phyloP scores from a whole-genome alignment of 2,888 invertebrate genomes.

The Ditula angustiorana region DNA sequence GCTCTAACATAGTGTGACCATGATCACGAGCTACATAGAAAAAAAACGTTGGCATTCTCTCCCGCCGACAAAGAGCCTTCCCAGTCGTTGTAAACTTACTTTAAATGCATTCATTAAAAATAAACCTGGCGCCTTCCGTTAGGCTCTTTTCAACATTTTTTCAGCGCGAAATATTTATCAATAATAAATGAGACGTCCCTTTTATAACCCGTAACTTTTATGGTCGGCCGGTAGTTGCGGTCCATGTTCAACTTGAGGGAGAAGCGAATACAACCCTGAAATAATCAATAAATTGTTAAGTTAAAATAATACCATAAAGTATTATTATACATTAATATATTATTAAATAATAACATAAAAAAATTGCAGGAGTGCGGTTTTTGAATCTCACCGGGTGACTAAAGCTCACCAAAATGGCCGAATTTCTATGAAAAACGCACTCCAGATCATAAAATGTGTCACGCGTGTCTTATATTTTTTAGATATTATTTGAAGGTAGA shows the following conservation, averaged over 20 bases:
- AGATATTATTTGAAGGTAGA: too few relatives aligned
- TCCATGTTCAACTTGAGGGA: neutral
- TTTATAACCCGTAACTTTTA: constrained; percentile 77
- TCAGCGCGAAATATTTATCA: constrained; percentile 83
- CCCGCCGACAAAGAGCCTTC: constrained; percentile 66
- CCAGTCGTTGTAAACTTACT: constrained; percentile 55
- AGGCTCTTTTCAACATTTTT: constrained; percentile 66
- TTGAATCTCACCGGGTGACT: too few relatives aligned
- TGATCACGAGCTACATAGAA: constrained; percentile 49
- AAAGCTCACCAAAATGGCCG: too few relatives aligned
- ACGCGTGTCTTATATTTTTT: too few relatives aligned
- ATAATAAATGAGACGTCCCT: constrained; percentile 84
- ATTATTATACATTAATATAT: too few relatives aligned
- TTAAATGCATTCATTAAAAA: constrained; percentile 70
- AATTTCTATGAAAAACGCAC: too few relatives aligned
- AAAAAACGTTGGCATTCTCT: constrained; percentile 49
- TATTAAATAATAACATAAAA: too few relatives aligned
- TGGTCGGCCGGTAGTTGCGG: constrained; percentile 31
- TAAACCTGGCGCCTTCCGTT: constrained; percentile 81
- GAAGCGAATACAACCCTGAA: neutral
- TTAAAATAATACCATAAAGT: too few relatives aligned
- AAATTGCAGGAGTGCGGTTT: too few relatives aligned
- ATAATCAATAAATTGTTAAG: too few relatives aligned
- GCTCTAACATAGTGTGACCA: constrained; percentile 52
- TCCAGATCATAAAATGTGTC: too few relatives aligned